phyloP scores from a whole-genome alignment of 2,113 vertebrate genomes.

The Platichthys stellatus region DNA sequence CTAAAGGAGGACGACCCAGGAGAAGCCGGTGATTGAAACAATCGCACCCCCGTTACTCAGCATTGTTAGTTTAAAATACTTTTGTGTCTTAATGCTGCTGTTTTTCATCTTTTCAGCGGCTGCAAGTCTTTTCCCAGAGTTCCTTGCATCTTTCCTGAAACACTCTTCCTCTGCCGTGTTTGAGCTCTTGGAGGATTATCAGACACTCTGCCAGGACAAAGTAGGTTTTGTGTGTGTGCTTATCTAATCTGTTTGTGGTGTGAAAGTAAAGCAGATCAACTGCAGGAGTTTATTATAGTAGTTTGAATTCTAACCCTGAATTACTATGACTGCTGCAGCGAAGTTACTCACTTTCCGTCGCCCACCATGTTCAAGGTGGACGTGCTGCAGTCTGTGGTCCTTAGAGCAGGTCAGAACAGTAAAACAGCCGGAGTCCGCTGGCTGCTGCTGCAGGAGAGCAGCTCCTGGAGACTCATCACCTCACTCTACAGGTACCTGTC shows the following conservation, averaged over 20 bases:
- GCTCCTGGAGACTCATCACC: constrained; percentile 93
- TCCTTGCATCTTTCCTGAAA: constrained; percentile 89
- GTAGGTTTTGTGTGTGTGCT: constrained; percentile 19
- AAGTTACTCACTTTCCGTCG: background rate
- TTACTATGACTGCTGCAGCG: too few species aligned
- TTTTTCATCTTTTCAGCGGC: constrained; percentile 84
- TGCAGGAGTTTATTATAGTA: too few species aligned
- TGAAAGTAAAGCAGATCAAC: background rate
- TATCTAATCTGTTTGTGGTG: background rate
- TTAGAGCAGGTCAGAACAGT: constrained; percentile 91
- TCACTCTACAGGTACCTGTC: constrained; percentile 90
- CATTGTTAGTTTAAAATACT: background rate
- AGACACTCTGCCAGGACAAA: constrained; percentile 89
- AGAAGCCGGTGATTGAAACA: constrained; percentile 86
- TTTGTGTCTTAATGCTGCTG: background rate
- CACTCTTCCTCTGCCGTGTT: constrained; percentile 93
- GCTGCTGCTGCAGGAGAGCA: constrained; percentile 96
- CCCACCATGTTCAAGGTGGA: constrained; percentile 80
- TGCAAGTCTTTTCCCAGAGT: constrained; percentile 92
- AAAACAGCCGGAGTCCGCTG: constrained; percentile 94
- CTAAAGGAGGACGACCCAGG: constrained; percentile 95
- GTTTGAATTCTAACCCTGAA: too few species aligned
- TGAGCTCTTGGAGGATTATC: constrained; percentile 93
- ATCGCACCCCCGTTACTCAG: background rate
- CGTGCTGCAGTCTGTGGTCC: constrained; percentile 90